Percentiles rank a stretch among this genome's conserved stretches.
phyloP scores from a whole-genome alignment of 2,797 vertebrate genomes.

The Squalus acanthias region DNA sequence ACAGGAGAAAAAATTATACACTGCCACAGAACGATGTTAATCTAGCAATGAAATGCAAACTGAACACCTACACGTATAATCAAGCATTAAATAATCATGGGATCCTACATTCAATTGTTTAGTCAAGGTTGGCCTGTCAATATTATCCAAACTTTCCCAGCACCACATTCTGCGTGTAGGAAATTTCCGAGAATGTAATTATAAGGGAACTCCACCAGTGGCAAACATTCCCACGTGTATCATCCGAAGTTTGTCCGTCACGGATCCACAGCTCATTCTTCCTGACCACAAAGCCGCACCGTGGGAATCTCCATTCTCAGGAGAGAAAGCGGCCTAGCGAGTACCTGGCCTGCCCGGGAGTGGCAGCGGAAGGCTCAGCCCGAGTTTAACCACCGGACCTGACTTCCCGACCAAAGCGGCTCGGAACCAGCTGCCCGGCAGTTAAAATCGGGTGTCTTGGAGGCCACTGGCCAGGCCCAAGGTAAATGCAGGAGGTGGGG shows the following conservation, averaged over 20 bases:
- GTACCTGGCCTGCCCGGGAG: neutral
- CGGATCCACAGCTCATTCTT: neutral
- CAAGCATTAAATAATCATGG: constrained; percentile 30
- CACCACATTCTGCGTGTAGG: neutral
- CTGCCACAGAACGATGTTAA: constrained; percentile 18
- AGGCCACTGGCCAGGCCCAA: neutral
- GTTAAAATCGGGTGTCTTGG: neutral
- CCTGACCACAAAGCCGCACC: neutral
- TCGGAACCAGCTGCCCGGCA: neutral
- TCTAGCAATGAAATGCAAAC: constrained; percentile 17
- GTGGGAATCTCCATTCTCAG: neutral
- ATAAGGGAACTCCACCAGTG: neutral
- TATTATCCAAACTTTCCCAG: constrained; percentile 33
- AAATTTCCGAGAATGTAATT: neutral
- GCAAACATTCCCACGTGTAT: constrained; percentile 13
- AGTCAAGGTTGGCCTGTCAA: constrained; percentile 4
- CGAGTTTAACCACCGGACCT: neutral
- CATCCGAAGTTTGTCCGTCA: neutral
- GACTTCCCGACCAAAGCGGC: neutral
- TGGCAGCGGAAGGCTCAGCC: no score
- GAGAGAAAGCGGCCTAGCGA: neutral
- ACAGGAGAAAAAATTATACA: neutral
- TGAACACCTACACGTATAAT: neutral
- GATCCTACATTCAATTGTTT: constrained; percentile 26
- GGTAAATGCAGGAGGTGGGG: neutral